Conservation (phyloP, 2,113 vertebrate species). For the Herpailurus yagouaroundi region DNA sequence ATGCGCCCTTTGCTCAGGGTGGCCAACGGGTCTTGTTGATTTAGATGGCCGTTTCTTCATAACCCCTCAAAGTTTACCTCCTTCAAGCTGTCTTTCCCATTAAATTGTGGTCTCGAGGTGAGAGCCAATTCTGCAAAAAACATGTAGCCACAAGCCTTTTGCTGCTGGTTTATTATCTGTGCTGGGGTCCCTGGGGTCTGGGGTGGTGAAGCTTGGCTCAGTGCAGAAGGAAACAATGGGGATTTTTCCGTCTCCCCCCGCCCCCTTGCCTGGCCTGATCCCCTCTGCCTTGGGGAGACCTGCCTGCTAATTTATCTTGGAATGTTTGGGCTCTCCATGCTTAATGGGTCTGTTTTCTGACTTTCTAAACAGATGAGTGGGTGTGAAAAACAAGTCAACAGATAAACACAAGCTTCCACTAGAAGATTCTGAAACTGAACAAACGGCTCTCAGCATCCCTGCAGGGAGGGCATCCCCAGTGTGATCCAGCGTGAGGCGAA, state of each 20-base stretch:
- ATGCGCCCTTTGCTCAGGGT: background rate
- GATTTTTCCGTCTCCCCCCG: background rate
- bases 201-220: conserved; percentile 41
- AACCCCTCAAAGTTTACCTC: conserved; percentile 85
- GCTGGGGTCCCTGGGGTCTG: background rate
- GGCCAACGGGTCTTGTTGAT: conserved; percentile 77
- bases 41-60: conserved; percentile 85
- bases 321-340: background rate
- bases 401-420: background rate
- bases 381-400: conserved; percentile 47
- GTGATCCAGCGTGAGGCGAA: background rate
- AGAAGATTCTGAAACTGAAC: background rate
- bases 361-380: conserved; percentile 15
- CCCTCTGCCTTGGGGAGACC: background rate
- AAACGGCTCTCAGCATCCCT: background rate
- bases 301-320: background rate
- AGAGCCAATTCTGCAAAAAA: conserved; percentile 88
- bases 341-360: background rate
- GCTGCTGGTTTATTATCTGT: conserved; percentile 84
- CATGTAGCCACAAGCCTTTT: conserved; percentile 86
- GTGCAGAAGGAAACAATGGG: conserved; percentile 61
- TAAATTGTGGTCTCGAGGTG: conserved; percentile 89
- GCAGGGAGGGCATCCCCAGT: no score
- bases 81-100: conserved; percentile 89
- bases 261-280: background rate